A percentile compares a stretch with the other conserved stretches of the same genome.
Conservation (phyloP, 2,797 vertebrate genomes). For the Meriones psammophilus region DNA sequence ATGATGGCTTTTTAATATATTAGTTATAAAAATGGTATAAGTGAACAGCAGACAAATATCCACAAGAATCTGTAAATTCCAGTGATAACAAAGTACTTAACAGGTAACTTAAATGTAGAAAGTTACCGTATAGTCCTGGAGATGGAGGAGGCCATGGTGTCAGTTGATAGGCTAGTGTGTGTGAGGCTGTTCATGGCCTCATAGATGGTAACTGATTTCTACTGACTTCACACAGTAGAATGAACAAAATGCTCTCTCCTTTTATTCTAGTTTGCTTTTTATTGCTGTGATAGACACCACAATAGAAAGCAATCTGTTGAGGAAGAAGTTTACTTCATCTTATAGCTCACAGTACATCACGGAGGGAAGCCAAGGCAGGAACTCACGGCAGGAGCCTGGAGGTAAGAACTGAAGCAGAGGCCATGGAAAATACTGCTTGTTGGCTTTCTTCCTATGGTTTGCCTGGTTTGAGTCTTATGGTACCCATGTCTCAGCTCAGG, state of each 20-base stretch:
- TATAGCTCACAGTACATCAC: background rate
- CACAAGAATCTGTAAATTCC: background rate
- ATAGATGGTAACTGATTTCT: background rate
- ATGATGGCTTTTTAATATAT: conserved; percentile 39
- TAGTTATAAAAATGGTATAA: conserved; percentile 1
- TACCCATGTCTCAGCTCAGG: background rate
- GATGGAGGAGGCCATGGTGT: too few relatives aligned
- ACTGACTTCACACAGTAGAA: background rate
- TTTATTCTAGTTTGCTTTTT: background rate
- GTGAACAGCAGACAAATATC: background rate
- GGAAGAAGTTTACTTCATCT: background rate
- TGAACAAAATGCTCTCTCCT: background rate
- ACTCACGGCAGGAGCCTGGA: background rate
- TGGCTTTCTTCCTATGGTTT: background rate
- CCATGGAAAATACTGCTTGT: background rate
- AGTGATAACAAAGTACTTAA: background rate
- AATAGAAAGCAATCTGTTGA: background rate
- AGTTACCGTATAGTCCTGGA: background rate
- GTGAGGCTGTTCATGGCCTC: background rate
- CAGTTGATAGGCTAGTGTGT: too few relatives aligned
- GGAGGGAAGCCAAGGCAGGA: background rate
- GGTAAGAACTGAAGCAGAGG: background rate
- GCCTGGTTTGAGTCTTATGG: too few relatives aligned
- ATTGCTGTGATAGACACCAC: background rate
- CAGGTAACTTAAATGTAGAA: background rate